Conservation (phyloP, 1,140 invertebrate species). For the Pseudomyrmex dendroicus region DNA sequence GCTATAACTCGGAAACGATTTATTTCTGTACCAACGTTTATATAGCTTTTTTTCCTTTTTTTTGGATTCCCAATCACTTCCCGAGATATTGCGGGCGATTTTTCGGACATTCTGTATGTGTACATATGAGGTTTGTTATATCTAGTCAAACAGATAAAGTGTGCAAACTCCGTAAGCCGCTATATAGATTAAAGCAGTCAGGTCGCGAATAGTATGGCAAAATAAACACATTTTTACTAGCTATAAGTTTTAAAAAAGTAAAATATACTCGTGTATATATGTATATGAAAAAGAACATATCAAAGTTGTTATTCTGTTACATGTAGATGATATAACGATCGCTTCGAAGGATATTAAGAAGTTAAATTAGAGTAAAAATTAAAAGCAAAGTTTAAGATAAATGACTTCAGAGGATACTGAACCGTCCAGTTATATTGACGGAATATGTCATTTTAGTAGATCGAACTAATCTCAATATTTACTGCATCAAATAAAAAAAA, state of each 20-base stretch:
- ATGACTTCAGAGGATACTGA: too few species aligned
- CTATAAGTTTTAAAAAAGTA: too few species aligned
- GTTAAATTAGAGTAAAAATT: background rate
- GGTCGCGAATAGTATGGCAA: background rate
- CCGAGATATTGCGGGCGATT: background rate
- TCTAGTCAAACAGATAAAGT: background rate
- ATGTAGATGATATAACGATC: slow-evolving; percentile 6
- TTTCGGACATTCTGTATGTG: slow-evolving; percentile 7
- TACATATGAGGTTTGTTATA: too few species aligned
- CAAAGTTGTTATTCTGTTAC: background rate
- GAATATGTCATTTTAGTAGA: too few species aligned
- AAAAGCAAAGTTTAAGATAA: background rate
- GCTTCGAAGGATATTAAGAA: background rate
- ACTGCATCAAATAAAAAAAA: too few species aligned
- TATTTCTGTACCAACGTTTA: too few species aligned
- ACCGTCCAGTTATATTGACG: too few species aligned
- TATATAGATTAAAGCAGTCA: slow-evolving; percentile 35
- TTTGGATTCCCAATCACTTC: too few species aligned
- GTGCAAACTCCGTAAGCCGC: background rate
- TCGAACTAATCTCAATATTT: too few species aligned
- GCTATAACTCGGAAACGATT: too few species aligned
- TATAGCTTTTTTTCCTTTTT: too few species aligned
- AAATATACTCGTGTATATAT: too few species aligned
- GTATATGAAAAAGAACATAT: background rate
- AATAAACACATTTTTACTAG: background rate